These are phyloP conservation scores for Tympanuchus pallidicinctus DNA, from an alignment of 2,113 vertebrate genomes.

Conservation along the genomic window DNA sequence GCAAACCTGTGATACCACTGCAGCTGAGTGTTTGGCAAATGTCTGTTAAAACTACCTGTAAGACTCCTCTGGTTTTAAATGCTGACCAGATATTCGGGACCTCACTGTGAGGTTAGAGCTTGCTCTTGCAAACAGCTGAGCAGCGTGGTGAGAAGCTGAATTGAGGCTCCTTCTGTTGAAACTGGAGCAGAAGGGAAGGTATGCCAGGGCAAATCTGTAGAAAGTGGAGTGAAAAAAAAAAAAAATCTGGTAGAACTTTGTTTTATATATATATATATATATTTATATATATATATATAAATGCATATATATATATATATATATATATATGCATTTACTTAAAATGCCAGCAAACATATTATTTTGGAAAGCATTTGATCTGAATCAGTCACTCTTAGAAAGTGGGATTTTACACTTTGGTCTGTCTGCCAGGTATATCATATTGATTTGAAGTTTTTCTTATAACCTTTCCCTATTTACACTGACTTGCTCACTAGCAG, in stretches of 20 bases:
- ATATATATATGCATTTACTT: neutral
- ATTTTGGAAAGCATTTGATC: neutral
- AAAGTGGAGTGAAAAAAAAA: neutral
- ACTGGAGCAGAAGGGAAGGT: neutral
- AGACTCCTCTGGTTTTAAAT: neutral
- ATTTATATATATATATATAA: too few relatives aligned
- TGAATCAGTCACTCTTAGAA: neutral
- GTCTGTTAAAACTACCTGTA: neutral
- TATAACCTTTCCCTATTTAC: neutral
- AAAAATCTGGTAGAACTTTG: neutral
- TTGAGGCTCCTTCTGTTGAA: neutral
- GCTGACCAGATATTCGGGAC: neutral
- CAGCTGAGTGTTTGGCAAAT: accelerated
- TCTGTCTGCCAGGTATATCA: neutral
- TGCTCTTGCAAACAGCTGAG: neutral
- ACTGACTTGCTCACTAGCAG: neutral
- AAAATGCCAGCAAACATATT: neutral
- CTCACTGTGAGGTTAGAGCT: neutral
- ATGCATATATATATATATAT: neutral
- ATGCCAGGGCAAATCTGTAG: accelerated
- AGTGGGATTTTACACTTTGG: neutral
- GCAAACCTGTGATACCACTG: accelerated
- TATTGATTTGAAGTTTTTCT: neutral
- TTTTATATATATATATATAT: neutral
- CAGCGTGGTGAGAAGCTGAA: neutral